Evolutionary conservation across 2,797 vertebrate species (phyloP).

Genomic region (Epinephelus malabaricus): DNA sequence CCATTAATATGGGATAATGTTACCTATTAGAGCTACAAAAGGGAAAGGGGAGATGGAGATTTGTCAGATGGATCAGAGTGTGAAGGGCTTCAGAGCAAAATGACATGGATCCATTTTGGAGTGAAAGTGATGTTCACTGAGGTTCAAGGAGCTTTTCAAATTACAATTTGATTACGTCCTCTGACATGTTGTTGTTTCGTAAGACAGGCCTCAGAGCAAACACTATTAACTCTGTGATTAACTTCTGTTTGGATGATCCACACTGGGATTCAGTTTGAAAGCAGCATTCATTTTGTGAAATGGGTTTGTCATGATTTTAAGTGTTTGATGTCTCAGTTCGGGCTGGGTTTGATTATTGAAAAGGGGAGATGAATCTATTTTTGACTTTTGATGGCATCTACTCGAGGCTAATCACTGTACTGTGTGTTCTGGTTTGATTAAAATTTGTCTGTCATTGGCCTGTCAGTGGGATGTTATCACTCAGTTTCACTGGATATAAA

Average conservation of each 20-base stretch:
- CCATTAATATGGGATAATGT: constrained; percentile 83
- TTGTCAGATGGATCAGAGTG: constrained; percentile 70
- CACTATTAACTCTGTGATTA: constrained; percentile 45
- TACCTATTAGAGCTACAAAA: constrained; percentile 81
- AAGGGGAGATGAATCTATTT: constrained; percentile 8
- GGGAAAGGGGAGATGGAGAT: constrained; percentile 72
- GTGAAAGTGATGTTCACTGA: constrained; percentile 50
- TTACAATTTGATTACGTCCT: constrained; percentile 65
- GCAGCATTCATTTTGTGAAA: constrained; percentile 13
- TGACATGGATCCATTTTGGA: constrained; percentile 67
- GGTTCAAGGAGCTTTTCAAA: constrained; percentile 71
- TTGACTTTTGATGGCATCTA: constrained; percentile 7
- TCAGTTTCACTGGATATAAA: background rate
- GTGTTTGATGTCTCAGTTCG: constrained; percentile 12
- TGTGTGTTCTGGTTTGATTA: background rate
- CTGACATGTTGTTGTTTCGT: constrained; percentile 61
- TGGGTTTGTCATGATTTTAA: background rate
- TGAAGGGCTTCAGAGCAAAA: constrained; percentile 57
- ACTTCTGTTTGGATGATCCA: constrained; percentile 17
- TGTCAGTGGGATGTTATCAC: background rate
- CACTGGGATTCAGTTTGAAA: constrained; percentile 10
- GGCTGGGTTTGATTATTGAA: background rate
- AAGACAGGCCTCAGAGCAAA: constrained; percentile 53
- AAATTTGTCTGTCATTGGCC: background rate
- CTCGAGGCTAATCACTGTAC: background rate